Evolutionary conservation across 2,888 invertebrate species (phyloP).

Genomic region (Xylota segnis): DNA sequence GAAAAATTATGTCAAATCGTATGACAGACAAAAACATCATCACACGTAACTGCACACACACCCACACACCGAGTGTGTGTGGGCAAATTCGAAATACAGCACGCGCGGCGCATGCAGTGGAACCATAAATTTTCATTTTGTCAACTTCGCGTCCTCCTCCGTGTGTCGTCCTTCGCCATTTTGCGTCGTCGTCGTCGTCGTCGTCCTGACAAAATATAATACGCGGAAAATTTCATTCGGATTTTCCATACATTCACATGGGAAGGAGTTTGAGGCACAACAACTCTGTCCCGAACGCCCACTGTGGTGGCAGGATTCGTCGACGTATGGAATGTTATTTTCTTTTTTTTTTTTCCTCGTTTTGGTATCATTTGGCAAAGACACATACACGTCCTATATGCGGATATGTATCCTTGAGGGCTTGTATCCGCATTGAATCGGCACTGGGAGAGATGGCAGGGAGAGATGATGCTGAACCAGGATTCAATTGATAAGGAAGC

Average conservation of each 20-base stretch:
- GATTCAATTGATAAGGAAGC: slow-evolving; percentile 61
- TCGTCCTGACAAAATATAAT: slow-evolving; percentile 58
- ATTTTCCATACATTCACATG: slow-evolving; percentile 26
- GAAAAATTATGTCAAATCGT: slow-evolving; percentile 71
- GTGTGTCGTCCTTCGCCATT: not conserved
- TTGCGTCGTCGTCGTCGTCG: not conserved
- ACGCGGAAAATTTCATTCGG: slow-evolving; percentile 63
- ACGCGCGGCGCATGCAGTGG: slow-evolving; percentile 55
- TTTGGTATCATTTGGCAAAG: slow-evolving; percentile 61
- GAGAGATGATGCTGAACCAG: slow-evolving; percentile 32
- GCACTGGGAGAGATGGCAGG: not conserved
- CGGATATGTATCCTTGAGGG: slow-evolving; percentile 24
- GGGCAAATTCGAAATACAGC: slow-evolving; percentile 51
- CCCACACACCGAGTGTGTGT: not conserved
- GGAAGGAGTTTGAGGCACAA: not conserved
- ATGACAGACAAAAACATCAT: slow-evolving; percentile 66
- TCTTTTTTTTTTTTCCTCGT: too few species aligned
- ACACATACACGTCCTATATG: slow-evolving; percentile 43
- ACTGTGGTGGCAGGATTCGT: not conserved
- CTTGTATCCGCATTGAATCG: slow-evolving; percentile 29
- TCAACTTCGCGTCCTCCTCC: slow-evolving; percentile 37
- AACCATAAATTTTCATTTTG: slow-evolving; percentile 70
- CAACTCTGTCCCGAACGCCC: slow-evolving; percentile 2
- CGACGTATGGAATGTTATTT: slow-evolving; percentile 14
- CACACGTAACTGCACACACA: slow-evolving; percentile 23